These are phyloP conservation scores for Bellardia bayeri DNA, from an alignment of 2,888 invertebrate genomes.

Conservation along the genomic window DNA sequence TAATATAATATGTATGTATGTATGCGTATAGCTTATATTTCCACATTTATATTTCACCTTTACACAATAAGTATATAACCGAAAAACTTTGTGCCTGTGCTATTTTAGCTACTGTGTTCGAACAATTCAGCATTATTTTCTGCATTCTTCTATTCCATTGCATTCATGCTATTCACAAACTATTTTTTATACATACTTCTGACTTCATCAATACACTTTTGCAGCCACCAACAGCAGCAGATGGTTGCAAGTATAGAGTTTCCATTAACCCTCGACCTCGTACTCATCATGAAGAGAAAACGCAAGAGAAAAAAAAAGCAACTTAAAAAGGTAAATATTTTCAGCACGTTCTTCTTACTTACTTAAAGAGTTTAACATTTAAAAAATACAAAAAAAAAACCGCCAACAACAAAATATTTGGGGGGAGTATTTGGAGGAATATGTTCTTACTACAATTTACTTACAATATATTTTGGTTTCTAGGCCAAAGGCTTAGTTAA, in stretches of 20 bases:
- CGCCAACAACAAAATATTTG: not conserved
- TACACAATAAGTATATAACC: constrained; percentile 25
- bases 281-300: not conserved
- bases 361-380: constrained; percentile 47
- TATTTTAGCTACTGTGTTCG: constrained; percentile 3
- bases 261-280: constrained; percentile 42
- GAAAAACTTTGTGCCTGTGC: constrained; percentile 32
- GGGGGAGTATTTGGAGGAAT: too few species aligned
- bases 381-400: constrained; percentile 29
- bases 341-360: constrained; percentile 50
- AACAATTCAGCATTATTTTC: not conserved
- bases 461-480: constrained; percentile 35
- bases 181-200: constrained; percentile 7
- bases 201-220: constrained; percentile 40
- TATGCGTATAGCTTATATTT: not conserved
- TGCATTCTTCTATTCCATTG: constrained; percentile 8
- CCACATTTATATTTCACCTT: constrained; percentile 33
- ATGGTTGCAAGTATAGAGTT: constrained; percentile 41
- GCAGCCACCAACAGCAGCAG: constrained; percentile 6
- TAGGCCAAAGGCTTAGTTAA: constrained; percentile 61
- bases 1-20: not conserved
- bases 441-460: constrained; percentile 8
- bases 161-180: constrained; percentile 14
- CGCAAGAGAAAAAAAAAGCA: not conserved
- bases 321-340: constrained; percentile 57